Evolutionary conservation across 2,113 vertebrate species (phyloP).

Genomic region (Psephotus haematonotus): DNA sequence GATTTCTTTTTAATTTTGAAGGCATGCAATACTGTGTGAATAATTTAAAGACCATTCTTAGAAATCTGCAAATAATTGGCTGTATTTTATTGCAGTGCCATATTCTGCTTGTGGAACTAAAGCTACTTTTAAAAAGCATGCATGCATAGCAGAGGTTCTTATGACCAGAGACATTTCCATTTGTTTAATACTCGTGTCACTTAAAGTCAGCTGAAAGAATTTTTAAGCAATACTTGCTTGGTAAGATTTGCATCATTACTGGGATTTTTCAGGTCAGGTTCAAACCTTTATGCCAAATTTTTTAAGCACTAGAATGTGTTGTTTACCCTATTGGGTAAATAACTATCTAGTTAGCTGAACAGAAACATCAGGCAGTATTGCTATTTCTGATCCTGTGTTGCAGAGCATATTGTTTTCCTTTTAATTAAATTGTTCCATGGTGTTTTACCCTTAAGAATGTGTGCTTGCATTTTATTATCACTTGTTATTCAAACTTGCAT

Average conservation of each 20-base stretch:
- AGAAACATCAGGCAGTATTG: constrained; percentile 23
- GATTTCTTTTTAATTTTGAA: background rate
- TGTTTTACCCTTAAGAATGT: constrained; percentile 2
- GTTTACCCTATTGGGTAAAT: background rate
- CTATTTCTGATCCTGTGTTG: constrained; percentile 17
- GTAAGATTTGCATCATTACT: constrained; percentile 42
- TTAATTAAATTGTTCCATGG: constrained; percentile 37
- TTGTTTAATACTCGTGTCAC: background rate
- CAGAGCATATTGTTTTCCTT: constrained; percentile 43
- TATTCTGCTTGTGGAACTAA: constrained; percentile 54
- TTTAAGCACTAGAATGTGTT: background rate
- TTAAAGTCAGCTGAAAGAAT: constrained; percentile 59
- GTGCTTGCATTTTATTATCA: constrained; percentile 31
- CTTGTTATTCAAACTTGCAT: constrained; percentile 35
- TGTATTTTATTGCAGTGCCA: constrained; percentile 36
- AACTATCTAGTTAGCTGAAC: background rate
- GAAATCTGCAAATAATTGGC: background rate
- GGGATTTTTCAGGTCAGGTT: constrained; percentile 30
- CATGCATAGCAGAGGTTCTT: constrained; percentile 25
- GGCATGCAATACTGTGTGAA: background rate
- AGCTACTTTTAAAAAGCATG: constrained; percentile 55
- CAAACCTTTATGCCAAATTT: constrained; percentile 4
- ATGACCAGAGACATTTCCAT: constrained; percentile 51
- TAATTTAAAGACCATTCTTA: constrained; percentile 60
- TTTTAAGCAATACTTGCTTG: constrained; percentile 43